Conservation (phyloP, 2,113 vertebrate genomes). For the Amazona guildingii region DNA sequence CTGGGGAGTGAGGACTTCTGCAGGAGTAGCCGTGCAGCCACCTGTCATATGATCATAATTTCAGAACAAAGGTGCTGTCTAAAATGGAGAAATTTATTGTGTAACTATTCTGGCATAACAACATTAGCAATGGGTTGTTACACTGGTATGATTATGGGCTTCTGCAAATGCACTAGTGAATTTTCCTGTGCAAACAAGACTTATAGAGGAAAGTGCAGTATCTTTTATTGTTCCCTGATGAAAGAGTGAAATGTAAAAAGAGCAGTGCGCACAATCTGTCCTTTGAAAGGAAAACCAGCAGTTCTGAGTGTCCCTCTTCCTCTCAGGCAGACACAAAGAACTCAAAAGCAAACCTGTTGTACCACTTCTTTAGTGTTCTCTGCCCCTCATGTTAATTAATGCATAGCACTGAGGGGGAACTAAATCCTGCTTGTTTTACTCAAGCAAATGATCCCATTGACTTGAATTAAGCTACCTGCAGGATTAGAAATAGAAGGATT, state of each 20-base stretch:
- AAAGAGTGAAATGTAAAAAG: constrained; percentile 11
- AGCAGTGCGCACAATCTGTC: neutral
- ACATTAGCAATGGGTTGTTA: neutral
- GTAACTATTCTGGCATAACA: neutral
- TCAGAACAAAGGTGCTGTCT: neutral
- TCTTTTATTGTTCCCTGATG: neutral
- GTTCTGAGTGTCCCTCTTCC: neutral
- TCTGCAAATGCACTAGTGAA: neutral
- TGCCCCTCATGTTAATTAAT: neutral
- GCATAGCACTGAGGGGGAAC: neutral
- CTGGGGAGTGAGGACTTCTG: neutral
- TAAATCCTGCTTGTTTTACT: constrained; percentile 38
- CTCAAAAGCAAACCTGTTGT: neutral
- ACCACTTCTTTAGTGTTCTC: neutral
- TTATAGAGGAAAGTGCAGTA: neutral
- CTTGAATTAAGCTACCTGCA: constrained; percentile 34
- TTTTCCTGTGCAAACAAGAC: neutral
- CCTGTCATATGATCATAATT: neutral
- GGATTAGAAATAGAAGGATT: constrained; percentile 10
- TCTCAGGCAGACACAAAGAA: neutral
- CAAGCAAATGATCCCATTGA: neutral
- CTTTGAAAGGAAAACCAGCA: neutral
- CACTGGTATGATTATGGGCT: neutral
- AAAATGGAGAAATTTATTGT: neutral
- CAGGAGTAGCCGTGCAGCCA: neutral